Conservation (phyloP, 2,113 vertebrate species). For the Accipiter cooperii region DNA sequence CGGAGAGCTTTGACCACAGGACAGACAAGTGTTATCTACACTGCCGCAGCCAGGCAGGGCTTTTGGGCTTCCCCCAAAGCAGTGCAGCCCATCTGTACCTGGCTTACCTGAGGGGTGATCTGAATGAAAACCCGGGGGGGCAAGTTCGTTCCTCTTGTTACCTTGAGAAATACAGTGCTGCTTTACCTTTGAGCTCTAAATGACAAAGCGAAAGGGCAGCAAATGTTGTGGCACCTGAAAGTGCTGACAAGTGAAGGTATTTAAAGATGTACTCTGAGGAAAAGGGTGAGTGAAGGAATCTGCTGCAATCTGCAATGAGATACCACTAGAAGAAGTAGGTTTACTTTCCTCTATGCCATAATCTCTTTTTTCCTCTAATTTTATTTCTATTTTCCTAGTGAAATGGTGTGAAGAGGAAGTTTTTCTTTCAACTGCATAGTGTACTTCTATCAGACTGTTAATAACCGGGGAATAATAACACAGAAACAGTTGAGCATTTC, state of each 20-base stretch:
- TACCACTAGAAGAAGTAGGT: background rate
- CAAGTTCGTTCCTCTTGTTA: background rate
- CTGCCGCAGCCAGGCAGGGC: background rate
- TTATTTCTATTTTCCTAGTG: background rate
- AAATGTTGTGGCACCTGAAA: background rate
- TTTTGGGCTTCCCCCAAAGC: background rate
- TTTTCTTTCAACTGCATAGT: background rate
- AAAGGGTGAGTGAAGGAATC: background rate
- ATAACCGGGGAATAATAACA: background rate
- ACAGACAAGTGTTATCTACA: background rate
- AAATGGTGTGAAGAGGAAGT: background rate
- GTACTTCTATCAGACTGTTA: background rate
- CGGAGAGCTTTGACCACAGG: background rate
- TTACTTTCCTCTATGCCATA: background rate
- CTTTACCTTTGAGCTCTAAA: background rate
- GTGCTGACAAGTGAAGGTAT: background rate
- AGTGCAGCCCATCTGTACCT: background rate
- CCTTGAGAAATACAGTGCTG: background rate
- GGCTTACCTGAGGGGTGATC: background rate
- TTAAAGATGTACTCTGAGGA: background rate
- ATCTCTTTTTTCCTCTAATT: background rate
- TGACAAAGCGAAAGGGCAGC: background rate
- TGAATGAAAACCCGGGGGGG: background rate
- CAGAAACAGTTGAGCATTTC: background rate
- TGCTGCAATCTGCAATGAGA: background rate